phyloP scores from a whole-genome alignment of 1,140 invertebrate genomes.

The Linepithema humile region DNA sequence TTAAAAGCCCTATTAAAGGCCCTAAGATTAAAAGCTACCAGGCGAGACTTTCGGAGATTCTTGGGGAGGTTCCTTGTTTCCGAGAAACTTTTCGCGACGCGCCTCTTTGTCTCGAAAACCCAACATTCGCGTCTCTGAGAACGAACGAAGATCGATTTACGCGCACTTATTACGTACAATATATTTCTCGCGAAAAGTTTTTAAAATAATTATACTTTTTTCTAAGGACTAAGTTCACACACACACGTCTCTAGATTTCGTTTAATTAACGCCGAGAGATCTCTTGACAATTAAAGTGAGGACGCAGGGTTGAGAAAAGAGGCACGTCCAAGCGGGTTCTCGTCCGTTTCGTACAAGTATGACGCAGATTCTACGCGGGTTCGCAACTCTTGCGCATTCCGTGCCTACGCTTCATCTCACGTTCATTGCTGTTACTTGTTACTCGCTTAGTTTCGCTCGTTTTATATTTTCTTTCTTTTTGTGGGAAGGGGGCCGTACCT shows the following conservation, averaged over 20 bases:
- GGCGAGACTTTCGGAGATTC: constrained; percentile 70
- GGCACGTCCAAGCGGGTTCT: constrained; percentile 30
- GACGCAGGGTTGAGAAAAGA: constrained; percentile 30
- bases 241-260: neutral
- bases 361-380: constrained; percentile 12
- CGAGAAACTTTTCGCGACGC: constrained; percentile 10
- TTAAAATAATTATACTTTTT: neutral
- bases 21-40: constrained; percentile 81
- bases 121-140: neutral
- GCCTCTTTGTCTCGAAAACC: constrained; percentile 22
- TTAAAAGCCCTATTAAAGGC: too few species aligned
- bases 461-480: constrained; percentile 32
- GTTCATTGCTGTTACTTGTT: neutral
- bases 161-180: too few species aligned
- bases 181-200: too few species aligned
- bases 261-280: neutral
- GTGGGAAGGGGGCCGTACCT: constrained; percentile 53
- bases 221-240: neutral
- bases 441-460: constrained; percentile 12
- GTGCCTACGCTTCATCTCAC: constrained; percentile 43
- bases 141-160: too few species aligned
- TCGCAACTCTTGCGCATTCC: constrained; percentile 30
- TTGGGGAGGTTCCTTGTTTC: constrained; percentile 39
- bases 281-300: neutral
- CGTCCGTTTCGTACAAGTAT: neutral